These are phyloP conservation scores for Anhinga rufa DNA, from an alignment of 2,113 vertebrate species.

Conservation along the genomic window DNA sequence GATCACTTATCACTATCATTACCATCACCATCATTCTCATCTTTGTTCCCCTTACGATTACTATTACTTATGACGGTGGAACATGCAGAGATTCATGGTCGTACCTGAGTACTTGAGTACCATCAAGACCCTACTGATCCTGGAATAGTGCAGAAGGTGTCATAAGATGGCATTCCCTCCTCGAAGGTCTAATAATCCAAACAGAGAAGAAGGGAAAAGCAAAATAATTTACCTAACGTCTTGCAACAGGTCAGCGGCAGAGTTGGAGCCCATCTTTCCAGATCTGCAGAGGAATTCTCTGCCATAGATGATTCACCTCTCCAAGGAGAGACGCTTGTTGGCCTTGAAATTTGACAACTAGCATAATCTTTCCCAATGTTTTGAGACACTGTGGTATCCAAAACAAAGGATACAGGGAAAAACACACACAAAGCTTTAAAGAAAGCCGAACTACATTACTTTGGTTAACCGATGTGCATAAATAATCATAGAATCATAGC, in stretches of 20 bases:
- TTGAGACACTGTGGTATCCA: background rate
- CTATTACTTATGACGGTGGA: background rate
- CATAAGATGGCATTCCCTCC: background rate
- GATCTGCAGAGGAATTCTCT: background rate
- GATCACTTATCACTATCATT: too few relatives aligned
- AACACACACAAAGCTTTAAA: background rate
- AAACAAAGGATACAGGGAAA: background rate
- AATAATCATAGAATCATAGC: too few relatives aligned
- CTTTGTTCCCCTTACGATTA: background rate
- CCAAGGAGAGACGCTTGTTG: background rate
- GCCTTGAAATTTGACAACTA: background rate
- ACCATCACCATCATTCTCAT: background rate
- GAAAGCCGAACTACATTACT: background rate
- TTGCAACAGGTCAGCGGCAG: background rate
- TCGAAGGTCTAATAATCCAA: background rate
- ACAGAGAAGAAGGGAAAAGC: background rate
- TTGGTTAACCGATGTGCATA: too few relatives aligned
- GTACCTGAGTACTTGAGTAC: background rate
- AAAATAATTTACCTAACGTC: background rate
- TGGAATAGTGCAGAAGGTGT: background rate
- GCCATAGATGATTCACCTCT: background rate
- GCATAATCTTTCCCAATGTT: background rate
- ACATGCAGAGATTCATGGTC: background rate
- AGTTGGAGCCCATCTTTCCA: background rate
- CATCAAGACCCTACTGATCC: background rate